phyloP scores from a whole-genome alignment of 35 echinoderm and acorn worm species.

The Chiridota heheva region DNA sequence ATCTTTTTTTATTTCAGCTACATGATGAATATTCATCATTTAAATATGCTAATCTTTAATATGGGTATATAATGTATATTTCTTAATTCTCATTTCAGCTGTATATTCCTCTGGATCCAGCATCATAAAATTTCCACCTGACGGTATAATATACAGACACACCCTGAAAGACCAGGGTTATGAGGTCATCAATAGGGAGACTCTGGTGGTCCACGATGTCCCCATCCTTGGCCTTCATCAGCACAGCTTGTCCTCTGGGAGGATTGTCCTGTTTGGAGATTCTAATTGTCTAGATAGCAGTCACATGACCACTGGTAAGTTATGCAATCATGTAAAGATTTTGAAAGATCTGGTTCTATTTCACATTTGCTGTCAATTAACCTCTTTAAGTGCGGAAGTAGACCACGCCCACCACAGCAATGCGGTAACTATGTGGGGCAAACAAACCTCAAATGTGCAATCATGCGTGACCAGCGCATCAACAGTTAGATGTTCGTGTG shows the following conservation, averaged over 20 bases:
- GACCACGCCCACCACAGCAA: too few species aligned
- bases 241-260: conserved; percentile 54
- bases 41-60: background rate
- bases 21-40: too few species aligned
- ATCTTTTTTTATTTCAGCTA: too few species aligned
- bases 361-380: background rate
- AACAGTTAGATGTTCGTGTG: too few species aligned
- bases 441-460: too few species aligned
- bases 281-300: conserved; percentile 98
- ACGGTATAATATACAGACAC: conserved; percentile 62
- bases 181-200: conserved; percentile 82
- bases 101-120: conserved; percentile 69
- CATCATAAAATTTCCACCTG: conserved; percentile 82
- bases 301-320: conserved; percentile 88
- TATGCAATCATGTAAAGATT: background rate
- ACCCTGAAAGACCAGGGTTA: conserved; percentile 87
- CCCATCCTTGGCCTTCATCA: conserved; percentile 89
- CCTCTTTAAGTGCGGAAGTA: too few species aligned
- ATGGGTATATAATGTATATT: conserved; percentile 1
- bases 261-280: conserved; percentile 90
- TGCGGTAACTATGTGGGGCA: too few species aligned
- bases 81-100: conserved; percentile 30
- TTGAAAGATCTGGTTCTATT: background rate
- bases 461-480: too few species aligned
- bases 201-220: conserved; percentile 47